A percentile compares a stretch with the other conserved stretches of the same genome.
Conservation (phyloP, 1,140 invertebrate genomes). For the Drosophila elegans region DNA sequence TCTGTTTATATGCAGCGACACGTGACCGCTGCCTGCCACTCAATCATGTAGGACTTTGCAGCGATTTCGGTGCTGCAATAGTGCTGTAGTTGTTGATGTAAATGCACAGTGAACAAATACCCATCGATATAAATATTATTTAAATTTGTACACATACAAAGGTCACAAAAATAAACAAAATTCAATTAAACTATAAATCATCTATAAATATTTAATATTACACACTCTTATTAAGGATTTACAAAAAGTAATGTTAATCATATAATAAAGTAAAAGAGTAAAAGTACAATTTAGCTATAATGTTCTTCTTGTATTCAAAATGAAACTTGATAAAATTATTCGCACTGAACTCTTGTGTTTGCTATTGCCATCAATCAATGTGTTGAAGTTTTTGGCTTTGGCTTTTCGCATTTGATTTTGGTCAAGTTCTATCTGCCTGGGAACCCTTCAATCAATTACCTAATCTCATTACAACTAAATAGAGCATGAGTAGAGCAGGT, state of each 20-base stretch:
- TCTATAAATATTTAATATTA: too few species aligned
- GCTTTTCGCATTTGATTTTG: constrained; percentile 43
- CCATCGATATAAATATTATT: background rate
- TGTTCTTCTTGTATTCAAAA: too few species aligned
- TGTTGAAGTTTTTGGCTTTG: constrained; percentile 44
- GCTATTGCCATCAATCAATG: constrained; percentile 62
- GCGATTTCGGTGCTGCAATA: constrained; percentile 16
- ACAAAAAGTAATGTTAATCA: too few species aligned
- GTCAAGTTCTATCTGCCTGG: constrained; percentile 40
- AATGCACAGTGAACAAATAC: background rate
- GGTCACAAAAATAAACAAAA: too few species aligned
- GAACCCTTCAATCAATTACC: constrained; percentile 75
- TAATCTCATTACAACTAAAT: constrained; percentile 81
- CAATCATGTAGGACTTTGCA: constrained; percentile 53
- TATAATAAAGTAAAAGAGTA: too few species aligned
- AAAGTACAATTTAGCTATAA: too few species aligned
- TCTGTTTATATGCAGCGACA: constrained; percentile 48
- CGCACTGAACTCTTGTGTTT: constrained; percentile 3
- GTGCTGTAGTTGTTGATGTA: background rate
- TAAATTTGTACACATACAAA: too few species aligned
- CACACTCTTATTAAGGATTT: too few species aligned
- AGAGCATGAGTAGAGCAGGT: constrained; percentile 57
- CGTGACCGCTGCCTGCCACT: constrained; percentile 43
- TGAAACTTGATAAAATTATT: background rate
- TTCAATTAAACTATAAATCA: too few species aligned